Evolutionary conservation across 2,888 invertebrate genomes (phyloP).

Genomic region (Phyllotreta cruciferae): DNA sequence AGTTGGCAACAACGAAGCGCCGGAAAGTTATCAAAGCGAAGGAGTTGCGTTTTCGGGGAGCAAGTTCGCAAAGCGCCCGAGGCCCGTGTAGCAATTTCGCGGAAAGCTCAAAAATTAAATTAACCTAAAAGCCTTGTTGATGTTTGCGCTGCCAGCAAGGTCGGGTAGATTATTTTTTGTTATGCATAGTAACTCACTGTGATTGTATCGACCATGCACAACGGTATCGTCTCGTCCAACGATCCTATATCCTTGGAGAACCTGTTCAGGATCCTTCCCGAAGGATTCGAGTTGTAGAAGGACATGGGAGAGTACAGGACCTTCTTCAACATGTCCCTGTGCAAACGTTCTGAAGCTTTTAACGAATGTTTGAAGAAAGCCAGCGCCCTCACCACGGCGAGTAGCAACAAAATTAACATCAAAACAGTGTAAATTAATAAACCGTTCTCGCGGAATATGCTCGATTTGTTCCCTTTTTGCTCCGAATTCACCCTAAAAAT

Average conservation of each 20-base stretch:
- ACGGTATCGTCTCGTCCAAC: constrained; percentile 62
- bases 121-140: too few relatives aligned
- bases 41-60: too few relatives aligned
- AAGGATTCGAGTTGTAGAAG: constrained; percentile 73
- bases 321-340: constrained; percentile 61
- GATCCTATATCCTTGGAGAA: constrained; percentile 73
- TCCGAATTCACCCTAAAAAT: constrained; percentile 42
- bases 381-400: constrained; percentile 58
- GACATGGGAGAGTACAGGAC: constrained; percentile 67
- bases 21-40: too few relatives aligned
- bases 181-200: constrained; percentile 34
- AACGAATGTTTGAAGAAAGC: constrained; percentile 64
- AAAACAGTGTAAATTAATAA: constrained; percentile 55
- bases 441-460: constrained; percentile 41
- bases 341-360: constrained; percentile 63
- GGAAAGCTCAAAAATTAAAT: too few relatives aligned
- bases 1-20: too few relatives aligned
- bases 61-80: too few relatives aligned
- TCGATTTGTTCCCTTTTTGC: constrained; percentile 59
- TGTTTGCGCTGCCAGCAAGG: too few relatives aligned
- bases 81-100: too few relatives aligned
- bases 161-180: not conserved
- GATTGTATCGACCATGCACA: constrained; percentile 60
- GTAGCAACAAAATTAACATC: constrained; percentile 53
- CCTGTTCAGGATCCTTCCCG: constrained; percentile 69